These are phyloP conservation scores for Paradisaea rubra DNA, from an alignment of 2,113 vertebrate genomes.

Conservation along the genomic window DNA sequence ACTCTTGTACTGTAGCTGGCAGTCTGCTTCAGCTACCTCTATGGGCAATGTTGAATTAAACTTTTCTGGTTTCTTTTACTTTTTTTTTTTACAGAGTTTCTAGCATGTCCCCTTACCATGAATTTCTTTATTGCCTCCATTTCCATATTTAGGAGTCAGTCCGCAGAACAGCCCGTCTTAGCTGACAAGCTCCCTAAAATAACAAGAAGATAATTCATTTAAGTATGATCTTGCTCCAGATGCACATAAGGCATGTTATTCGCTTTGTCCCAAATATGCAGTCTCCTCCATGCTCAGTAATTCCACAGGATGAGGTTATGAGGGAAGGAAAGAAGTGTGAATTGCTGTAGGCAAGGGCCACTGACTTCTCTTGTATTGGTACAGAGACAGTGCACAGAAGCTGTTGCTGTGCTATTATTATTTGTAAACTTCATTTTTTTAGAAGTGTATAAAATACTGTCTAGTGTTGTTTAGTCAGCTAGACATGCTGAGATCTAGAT, in stretches of 20 bases:
- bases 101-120: background rate
- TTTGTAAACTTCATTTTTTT: background rate
- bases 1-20: background rate
- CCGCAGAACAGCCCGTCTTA: background rate
- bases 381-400: background rate
- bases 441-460: background rate
- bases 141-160: background rate
- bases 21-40: background rate
- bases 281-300: background rate
- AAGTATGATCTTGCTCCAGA: background rate
- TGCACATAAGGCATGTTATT: background rate
- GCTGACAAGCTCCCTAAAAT: background rate
- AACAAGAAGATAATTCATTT: background rate
- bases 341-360: background rate
- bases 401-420: background rate
- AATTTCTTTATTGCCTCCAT: background rate
- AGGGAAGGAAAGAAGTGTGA: background rate
- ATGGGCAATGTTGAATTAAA: background rate
- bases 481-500: background rate
- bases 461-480: background rate
- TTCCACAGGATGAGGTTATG: background rate
- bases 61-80: background rate
- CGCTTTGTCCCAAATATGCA: background rate
- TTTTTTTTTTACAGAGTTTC: background rate
- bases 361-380: background rate